Percentiles rank a stretch among this genome's conserved stretches.
Conservation (phyloP, 2,888 invertebrate species). For the Glyphotaelius pellucidus region DNA sequence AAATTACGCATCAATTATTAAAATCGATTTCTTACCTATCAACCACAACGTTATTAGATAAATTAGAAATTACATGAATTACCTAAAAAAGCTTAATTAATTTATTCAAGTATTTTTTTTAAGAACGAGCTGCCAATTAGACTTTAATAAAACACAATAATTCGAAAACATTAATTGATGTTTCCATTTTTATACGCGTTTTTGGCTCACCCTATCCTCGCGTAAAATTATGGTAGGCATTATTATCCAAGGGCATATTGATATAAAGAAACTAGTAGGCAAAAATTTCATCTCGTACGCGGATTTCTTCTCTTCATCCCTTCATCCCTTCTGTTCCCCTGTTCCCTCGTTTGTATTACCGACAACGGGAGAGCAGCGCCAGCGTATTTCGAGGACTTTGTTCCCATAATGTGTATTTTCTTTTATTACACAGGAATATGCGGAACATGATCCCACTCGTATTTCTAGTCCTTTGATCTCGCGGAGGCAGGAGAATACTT, state of each 20-base stretch:
- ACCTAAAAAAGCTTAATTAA: neutral
- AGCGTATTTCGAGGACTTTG: slow-evolving; percentile 45
- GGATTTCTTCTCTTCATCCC: neutral
- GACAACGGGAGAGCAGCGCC: slow-evolving; percentile 17
- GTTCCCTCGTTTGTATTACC: slow-evolving; percentile 39
- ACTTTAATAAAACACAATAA: neutral
- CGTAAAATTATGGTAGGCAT: slow-evolving; percentile 28
- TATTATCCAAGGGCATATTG: slow-evolving; percentile 46
- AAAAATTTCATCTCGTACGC: slow-evolving; percentile 46
- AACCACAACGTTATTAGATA: neutral
- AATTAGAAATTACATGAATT: no score
- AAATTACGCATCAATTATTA: neutral
- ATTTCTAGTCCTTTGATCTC: slow-evolving; percentile 54
- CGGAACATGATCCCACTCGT: slow-evolving; percentile 53
- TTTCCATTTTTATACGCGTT: neutral
- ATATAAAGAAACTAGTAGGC: slow-evolving; percentile 55
- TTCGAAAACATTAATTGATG: neutral
- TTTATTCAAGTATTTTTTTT: neutral
- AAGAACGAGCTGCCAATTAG: neutral
- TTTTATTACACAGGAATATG: slow-evolving; percentile 59
- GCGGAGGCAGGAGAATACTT: neutral
- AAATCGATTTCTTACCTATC: neutral
- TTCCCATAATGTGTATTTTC: slow-evolving; percentile 42
- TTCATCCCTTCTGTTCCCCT: slow-evolving; percentile 10
- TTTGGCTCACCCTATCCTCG: slow-evolving; percentile 24